Base-by-base conservation (phyloP, 2,113 vertebrate genomes). In the Pardalotus punctatus region DNA sequence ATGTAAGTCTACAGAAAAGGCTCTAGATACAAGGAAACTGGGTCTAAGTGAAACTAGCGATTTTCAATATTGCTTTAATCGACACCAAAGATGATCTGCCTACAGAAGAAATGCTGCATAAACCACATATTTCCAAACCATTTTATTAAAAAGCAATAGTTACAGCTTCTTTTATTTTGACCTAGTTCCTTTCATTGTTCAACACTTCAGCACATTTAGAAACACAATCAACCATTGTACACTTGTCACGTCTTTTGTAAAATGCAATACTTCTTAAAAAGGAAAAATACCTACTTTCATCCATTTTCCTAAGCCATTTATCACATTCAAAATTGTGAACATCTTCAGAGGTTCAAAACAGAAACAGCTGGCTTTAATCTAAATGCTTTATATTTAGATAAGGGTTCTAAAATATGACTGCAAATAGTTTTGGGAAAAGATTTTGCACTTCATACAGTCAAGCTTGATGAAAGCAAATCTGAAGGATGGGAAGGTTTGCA, bases 361-460 rank as follows among this genome's bases (percentile, higher is more conserved):
- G 86, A 92, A 93, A 57, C 42, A 82, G 38, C 19, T 84, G 42
- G 61, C n/a, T 91, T 79, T 85, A 85, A 96, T 72, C 90, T 88
- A 89, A 87, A 82, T 51, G 38, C 43, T 89, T 40, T 89, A 53
- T 93, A 78, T 92, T 94, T 95, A 94, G 64, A 78, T 69, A 72
- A 87, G 12, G 7, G 21, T 65, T 94, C 43, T 81, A 81, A 92
- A 92, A 92, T 28, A 18, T 69, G 56, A 57, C 64, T 86, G n/a
- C n/a, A 92, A 93, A 70, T 54, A 77, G 35, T 67, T 78, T 73
- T 20, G 53, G 48, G 35, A 58, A 72, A 87, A 83, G 47, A 93
- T 66, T 94, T 90, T 86, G 54, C 31, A 83, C 45, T 81, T 86
- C 58, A 73, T 82, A 35, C 9, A 89, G 65, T 91, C 66, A 88